Base-by-base conservation (phyloP, 1,140 invertebrate genomes). In the Theocolax elegans region DNA sequence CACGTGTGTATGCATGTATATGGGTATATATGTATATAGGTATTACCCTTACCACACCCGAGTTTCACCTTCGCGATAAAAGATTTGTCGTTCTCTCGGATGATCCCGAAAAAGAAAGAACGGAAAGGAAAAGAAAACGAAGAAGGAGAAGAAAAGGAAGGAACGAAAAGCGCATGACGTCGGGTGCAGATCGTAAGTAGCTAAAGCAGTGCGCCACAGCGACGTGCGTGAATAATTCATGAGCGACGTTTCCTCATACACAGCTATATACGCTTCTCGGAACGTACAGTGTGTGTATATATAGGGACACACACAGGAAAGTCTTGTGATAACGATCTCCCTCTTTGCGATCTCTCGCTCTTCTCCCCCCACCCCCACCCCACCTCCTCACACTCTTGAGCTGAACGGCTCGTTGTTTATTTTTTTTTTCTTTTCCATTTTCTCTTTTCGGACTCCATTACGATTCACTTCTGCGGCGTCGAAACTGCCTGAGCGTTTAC, bases 261-360 rank as follows among this genome's bases (percentile, higher is more conserved):
- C 74, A 78, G 78, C 75, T 79, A 78, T 19, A 80, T 79, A 76
- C 2, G 31, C 82, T 85, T 84, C 83, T 84, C 75, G 81, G 83
- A 85, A 86, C 79, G 79, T 83, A 77, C 79, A 40, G 0, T 23
- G 3, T 56, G 17, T 17, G 31, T n/a, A 9, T 13, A 15, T 27
- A 42, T 80, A 85, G 83, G n/a, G 82, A 84, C 83, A 82, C 83
- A 85, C 84, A 84, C 84, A 84, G 82, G 83, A 85, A 85, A 83
- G 82, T 78, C 59, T n/a, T 0, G 3, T n/a, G 84, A 85, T 84
- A 84, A 83, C 75, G 75, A 84, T 84, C 83, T 78, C 42, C 64
- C 46, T 62, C 73, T 8, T 31, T 42, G 29, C 54, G 48, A 67
- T 67, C 70, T 72, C 73, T 67, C 71, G 17, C 23, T 60, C 56